phyloP scores from a whole-genome alignment of 2,797 vertebrate genomes.

The Hipposideros larvatus region DNA sequence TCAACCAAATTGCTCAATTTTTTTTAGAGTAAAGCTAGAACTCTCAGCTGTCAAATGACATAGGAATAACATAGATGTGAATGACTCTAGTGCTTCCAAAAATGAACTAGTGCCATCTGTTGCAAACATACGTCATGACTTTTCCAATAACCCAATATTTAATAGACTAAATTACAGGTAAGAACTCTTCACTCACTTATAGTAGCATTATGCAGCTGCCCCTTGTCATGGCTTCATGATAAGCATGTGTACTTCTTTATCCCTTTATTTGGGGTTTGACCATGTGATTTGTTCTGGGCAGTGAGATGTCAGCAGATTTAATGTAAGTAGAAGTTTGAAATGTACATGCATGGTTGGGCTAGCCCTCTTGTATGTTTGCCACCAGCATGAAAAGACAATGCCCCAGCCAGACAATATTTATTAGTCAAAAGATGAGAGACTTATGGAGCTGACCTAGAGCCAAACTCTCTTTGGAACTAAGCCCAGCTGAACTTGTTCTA shows the following conservation, averaged over 20 bases:
- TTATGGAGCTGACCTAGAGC: neutral
- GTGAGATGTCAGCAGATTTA: neutral
- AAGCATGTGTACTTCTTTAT: neutral
- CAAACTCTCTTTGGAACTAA: neutral
- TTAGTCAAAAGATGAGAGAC: neutral
- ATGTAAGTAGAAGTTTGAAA: neutral
- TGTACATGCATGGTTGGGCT: neutral
- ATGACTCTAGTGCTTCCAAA: too few species aligned
- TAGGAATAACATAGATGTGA: too few species aligned
- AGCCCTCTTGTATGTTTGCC: neutral
- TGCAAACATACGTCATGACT: too few species aligned
- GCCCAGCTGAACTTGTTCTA: neutral
- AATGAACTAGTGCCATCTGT: too few species aligned
- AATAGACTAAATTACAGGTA: neutral
- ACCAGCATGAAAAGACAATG: neutral
- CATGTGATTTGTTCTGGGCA: neutral
- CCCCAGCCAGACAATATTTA: neutral
- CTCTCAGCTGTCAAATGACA: too few species aligned
- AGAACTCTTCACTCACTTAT: neutral
- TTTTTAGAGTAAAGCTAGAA: too few species aligned
- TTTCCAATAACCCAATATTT: neutral
- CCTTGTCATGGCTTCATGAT: neutral
- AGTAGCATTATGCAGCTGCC: neutral
- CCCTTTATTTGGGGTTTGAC: neutral
- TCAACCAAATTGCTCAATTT: too few species aligned